phyloP scores from a whole-genome alignment of 2,797 vertebrate species.

The Cercopithecus mitis region DNA sequence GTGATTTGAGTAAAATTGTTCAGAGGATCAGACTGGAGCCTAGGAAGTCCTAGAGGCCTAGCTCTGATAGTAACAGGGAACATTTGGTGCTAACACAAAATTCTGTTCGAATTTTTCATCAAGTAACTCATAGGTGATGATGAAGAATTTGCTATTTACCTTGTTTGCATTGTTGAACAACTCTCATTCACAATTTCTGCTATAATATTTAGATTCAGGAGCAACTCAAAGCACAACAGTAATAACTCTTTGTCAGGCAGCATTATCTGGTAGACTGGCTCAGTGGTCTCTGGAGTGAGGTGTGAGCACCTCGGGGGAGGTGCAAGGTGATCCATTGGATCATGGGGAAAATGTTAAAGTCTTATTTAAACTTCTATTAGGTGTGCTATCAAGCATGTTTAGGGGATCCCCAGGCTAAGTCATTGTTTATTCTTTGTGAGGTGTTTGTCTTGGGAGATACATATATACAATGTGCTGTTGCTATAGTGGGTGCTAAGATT shows the following conservation, averaged over 20 bases:
- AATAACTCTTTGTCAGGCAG: not conserved
- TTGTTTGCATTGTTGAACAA: not conserved
- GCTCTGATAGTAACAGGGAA: not conserved
- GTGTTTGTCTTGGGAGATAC: not conserved
- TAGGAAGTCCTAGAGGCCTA: not conserved
- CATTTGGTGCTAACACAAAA: not conserved
- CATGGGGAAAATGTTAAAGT: not conserved
- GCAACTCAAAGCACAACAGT: not conserved
- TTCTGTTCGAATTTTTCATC: not conserved
- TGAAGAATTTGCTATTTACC: not conserved
- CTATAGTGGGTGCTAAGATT: not conserved
- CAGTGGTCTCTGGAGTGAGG: not conserved
- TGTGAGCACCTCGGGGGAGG: not conserved
- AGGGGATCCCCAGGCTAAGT: not conserved
- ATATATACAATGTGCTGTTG: not conserved
- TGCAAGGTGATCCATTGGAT: not conserved
- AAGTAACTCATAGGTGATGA: not conserved
- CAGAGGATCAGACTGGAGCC: not conserved
- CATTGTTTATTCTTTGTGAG: not conserved
- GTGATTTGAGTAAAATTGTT: not conserved
- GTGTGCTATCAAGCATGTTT: not conserved
- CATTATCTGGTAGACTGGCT: not conserved
- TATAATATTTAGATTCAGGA: constrained; percentile 2
- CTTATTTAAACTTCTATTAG: not conserved
- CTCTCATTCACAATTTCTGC: not conserved